Evolutionary conservation across 2,113 vertebrate genomes (phyloP).

Genomic region (Solea senegalensis): DNA sequence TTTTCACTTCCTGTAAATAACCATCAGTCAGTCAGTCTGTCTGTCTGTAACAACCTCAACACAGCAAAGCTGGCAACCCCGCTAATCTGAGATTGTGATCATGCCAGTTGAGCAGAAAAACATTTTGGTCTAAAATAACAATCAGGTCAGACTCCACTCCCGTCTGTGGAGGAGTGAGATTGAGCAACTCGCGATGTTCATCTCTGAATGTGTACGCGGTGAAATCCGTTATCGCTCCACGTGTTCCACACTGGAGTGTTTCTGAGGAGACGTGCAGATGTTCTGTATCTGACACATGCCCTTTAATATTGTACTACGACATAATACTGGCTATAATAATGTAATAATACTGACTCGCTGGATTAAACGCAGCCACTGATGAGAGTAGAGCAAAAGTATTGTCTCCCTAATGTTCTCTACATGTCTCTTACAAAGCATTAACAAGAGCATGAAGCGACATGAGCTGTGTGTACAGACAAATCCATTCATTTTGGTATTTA

Average conservation of each 20-base stretch:
- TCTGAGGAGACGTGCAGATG: conserved; percentile 9
- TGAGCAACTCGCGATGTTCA: not conserved
- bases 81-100: not conserved
- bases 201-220: not conserved
- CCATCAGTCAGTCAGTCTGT: too few relatives aligned
- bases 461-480: too few relatives aligned
- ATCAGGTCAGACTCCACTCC: not conserved
- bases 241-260: not conserved
- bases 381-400: not conserved
- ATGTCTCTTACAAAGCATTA: too few relatives aligned
- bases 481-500: too few relatives aligned
- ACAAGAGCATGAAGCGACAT: too few relatives aligned
- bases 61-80: not conserved
- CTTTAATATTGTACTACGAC: not conserved
- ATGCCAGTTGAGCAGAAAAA: not conserved
- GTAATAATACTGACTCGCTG: not conserved
- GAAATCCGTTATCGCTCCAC: not conserved
- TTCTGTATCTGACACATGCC: not conserved
- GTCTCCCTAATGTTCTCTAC: too few relatives aligned
- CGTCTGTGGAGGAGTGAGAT: not conserved
- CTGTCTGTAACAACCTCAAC: too few relatives aligned
- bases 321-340: too few relatives aligned
- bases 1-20: not conserved
- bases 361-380: not conserved
- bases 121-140: conserved; percentile 7